Conservation (phyloP, 2,797 vertebrate species). For the Galago senegalensis region DNA sequence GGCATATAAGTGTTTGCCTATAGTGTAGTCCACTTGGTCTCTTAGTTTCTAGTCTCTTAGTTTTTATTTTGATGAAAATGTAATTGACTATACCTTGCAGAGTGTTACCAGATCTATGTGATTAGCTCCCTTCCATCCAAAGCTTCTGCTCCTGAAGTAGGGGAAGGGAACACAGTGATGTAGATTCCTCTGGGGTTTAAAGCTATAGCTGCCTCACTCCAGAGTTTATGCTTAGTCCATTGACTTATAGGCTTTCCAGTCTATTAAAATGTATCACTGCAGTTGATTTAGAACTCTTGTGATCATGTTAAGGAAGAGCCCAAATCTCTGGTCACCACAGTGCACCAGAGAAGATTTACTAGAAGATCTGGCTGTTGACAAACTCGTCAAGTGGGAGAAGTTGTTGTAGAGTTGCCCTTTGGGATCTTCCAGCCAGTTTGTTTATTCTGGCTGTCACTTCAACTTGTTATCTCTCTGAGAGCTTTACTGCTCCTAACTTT, state of each 20-base stretch:
- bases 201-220: not conserved
- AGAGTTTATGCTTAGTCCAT: not conserved
- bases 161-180: not conserved
- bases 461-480: not conserved
- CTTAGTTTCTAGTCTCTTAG: too few relatives aligned
- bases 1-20: too few relatives aligned
- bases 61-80: too few relatives aligned
- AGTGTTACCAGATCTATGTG: not conserved
- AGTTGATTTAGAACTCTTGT: not conserved
- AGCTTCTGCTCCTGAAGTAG: not conserved
- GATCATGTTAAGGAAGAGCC: not conserved
- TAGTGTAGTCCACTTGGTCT: too few relatives aligned
- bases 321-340: not conserved
- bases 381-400: not conserved
- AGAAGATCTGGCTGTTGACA: slow-evolving; percentile 28
- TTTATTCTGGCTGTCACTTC: slow-evolving; percentile 10
- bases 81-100: not conserved
- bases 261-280: slow-evolving; percentile 43
- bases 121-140: not conserved
- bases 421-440: not conserved
- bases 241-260: slow-evolving; percentile 17
- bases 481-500: not conserved
- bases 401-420: not conserved
- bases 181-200: not conserved
- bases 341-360: not conserved